phyloP scores from a whole-genome alignment of 1,140 invertebrate species.

The Thaumetopoea pityocampa region DNA sequence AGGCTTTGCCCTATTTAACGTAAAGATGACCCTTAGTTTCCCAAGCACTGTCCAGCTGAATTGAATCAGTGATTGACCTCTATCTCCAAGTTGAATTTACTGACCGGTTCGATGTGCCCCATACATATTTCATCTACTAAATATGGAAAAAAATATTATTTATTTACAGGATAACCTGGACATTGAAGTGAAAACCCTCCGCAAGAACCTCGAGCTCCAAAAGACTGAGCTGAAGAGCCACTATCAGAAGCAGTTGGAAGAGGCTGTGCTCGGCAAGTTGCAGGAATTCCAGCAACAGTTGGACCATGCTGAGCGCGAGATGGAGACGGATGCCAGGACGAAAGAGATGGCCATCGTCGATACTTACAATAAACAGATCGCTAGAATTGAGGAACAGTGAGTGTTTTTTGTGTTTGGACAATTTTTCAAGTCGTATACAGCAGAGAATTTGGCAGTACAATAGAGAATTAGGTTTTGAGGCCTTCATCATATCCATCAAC shows the following conservation, averaged over 20 bases:
- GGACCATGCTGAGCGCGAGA: constrained; percentile 79
- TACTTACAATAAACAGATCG: constrained; percentile 82
- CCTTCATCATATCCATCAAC: too few relatives aligned
- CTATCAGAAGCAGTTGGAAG: constrained; percentile 88
- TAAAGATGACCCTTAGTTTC: too few relatives aligned
- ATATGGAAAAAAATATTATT: constrained; percentile 2
- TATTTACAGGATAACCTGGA: constrained; percentile 75
- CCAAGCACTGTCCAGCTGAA: too few relatives aligned
- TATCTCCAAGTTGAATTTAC: too few relatives aligned
- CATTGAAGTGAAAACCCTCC: constrained; percentile 75
- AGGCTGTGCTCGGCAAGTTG: constrained; percentile 84
- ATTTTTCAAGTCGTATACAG: not conserved
- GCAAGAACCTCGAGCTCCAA: constrained; percentile 79
- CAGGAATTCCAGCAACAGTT: constrained; percentile 87
- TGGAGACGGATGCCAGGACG: constrained; percentile 80
- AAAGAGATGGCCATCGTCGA: constrained; percentile 82
- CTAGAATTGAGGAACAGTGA: constrained; percentile 84
- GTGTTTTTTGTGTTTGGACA: constrained; percentile 26
- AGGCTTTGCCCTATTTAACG: too few relatives aligned
- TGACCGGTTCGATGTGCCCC: too few relatives aligned
- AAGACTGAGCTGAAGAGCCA: constrained; percentile 82
- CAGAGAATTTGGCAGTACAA: too few relatives aligned
- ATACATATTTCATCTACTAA: too few relatives aligned
- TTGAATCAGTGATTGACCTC: too few relatives aligned
- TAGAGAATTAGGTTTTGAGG: too few relatives aligned